Percentiles rank a stretch among this genome's conserved stretches.
Evolutionary conservation across 1,140 invertebrate genomes (phyloP).

Genomic region (Episyrphus balteatus): DNA sequence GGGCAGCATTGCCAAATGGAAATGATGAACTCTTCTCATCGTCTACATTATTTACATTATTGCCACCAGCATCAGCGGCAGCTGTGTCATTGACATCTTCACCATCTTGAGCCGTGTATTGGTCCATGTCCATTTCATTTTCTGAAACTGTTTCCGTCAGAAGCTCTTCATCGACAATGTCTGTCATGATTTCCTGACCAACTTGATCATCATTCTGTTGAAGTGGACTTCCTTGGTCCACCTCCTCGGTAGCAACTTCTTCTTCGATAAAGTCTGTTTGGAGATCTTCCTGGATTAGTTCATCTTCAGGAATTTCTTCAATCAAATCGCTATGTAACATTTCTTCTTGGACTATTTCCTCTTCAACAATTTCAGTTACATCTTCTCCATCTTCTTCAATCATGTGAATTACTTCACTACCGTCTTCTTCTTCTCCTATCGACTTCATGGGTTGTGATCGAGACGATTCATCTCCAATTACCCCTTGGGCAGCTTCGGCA

Average conservation of each 20-base stretch:
- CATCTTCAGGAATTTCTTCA: too few species aligned
- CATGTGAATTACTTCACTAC: not conserved
- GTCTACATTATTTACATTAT: conserved; percentile 9
- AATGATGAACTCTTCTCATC: conserved; percentile 34
- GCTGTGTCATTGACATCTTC: conserved; percentile 2
- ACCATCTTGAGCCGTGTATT: conserved; percentile 12
- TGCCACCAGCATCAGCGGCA: not conserved
- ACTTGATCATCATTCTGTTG: not conserved
- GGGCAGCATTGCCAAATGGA: conserved; percentile 25
- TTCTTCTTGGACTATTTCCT: conserved; percentile 2
- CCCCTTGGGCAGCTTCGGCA: conserved; percentile 11
- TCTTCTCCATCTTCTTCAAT: conserved; percentile 6
- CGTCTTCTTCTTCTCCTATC: conserved; percentile 1
- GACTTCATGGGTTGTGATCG: not conserved
- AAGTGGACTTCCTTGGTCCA: too few species aligned
- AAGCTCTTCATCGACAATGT: conserved; percentile 7
- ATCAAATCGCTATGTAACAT: too few species aligned
- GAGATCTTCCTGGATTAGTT: too few species aligned
- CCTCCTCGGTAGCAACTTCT: too few species aligned
- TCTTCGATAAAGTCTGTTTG: too few species aligned
- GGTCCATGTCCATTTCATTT: conserved; percentile 22
- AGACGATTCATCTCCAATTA: not conserved
- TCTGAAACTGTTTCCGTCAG: not conserved
- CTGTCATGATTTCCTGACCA: not conserved
- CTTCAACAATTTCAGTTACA: conserved; percentile 6